Base-by-base conservation (phyloP, 2,888 invertebrate genomes). In the Cloeon dipterum region DNA sequence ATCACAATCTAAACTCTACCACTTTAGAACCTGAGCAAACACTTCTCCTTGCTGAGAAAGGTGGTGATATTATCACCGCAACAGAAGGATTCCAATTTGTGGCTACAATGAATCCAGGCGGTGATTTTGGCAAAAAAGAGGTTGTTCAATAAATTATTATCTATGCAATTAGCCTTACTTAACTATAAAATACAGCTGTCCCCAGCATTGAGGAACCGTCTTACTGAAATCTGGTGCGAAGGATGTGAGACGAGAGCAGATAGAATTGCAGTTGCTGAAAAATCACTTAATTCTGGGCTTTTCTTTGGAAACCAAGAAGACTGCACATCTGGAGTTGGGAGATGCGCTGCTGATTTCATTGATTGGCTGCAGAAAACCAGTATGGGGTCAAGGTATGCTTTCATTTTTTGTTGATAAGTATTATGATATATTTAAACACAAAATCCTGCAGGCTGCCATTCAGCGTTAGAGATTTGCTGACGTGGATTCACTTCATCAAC, bases 21-120 rank as follows among this genome's bases (percentile, higher is more conserved):
- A n/a, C n/a, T n/a, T 37, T 42, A 70, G 82, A 96, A 60, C 83
- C 93, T 0, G 94, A 96, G 54, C 66, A 93, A 40, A 81, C 75
- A 37, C 59, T 99, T 25, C 61, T 96, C 20, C 57, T 99, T 38
- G 79, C 93, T 1, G 98, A 99, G 60, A 86, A 88, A 53, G 81
- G 82, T 5, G 70, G 68, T 38, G 70, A 65, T 34, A 61, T 75
- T 3, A 65, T 77, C 29, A 67, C 71, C 1, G 78, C 81, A 0
- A 49, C 65, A 39, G 53, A 68, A 5, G 67, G 70, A 8, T 99
- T 98, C 53, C 74, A 82, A 47, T 83, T 98, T 49, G 68, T 96
- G 40, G 91, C 88, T 2, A 99, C 98, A 0, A 99, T 99, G 98
- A 99, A 99, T 62, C 98, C 98, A 5, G 94, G 96, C 10, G 96